Evolutionary conservation across 2,888 invertebrate species (phyloP), one percentile per base, ranked within the genome.

Genomic region (Heliconius hortense): DNA sequence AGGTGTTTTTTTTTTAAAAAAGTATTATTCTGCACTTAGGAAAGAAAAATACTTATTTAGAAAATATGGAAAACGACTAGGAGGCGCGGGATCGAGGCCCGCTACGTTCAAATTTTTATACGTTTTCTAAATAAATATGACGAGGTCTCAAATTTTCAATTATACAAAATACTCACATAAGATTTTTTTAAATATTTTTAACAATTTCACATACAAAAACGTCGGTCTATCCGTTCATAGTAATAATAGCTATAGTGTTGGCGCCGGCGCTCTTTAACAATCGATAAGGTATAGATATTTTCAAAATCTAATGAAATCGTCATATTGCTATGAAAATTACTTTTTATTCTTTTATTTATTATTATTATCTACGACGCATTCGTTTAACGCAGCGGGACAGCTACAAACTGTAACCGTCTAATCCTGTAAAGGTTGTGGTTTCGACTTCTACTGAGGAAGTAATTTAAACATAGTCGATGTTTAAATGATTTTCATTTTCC

Each of bases 231-330:
- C 11, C 63, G 11, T 73, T 73, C 63, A 73, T 64, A 62, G 60
- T 73, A 60, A 26, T 71, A 35, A 71, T 11, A 35, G 18, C 73
- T 56, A 62, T 67, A 70, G 76, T 70, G 73, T 66, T 63, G 69
- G 76, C 77, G 78, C 78, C 75, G 66, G 78, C 78, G 60, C 70
- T 60, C 71, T 39, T 71, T 24, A 39, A 39, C 24, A 24, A 62
- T 71, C 68, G 60, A 59, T 72, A 71, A 53, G 63, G 68, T 64
- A 73, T 43, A 56, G 11, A 39, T 59, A 39, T 67, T 35, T 31
- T 21, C 21, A 62, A 48, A 72, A 48, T 63, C 31, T 15, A 72
- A 48, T 53, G 31, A 72, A 24, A 64, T 64, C n/a, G 7, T 56
- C 24, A 69, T 69, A 69, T 69, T 69, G 35, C 31, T 69, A 56